Percentiles rank a stretch among this genome's conserved stretches.
phyloP scores from a whole-genome alignment of 1,140 invertebrate genomes.

The Pseudomyrmex flavicornis region DNA sequence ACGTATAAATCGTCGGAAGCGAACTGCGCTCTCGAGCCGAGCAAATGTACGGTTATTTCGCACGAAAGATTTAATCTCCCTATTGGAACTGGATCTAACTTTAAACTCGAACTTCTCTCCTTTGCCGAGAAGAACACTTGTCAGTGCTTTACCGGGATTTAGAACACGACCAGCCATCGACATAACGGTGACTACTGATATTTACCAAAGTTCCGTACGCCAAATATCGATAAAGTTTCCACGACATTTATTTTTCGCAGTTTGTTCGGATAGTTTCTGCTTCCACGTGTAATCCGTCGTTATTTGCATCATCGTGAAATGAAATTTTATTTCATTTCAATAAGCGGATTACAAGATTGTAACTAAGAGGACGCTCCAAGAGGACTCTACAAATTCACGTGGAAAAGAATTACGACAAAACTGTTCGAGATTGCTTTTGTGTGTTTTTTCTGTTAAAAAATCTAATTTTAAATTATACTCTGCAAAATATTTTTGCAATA shows the following conservation, averaged over 20 bases:
- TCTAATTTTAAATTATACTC: too few species aligned
- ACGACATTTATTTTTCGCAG: background rate
- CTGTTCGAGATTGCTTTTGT: too few species aligned
- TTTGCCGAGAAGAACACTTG: conserved; percentile 11
- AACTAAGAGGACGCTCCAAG: background rate
- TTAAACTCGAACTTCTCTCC: conserved; percentile 8
- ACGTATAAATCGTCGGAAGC: background rate
- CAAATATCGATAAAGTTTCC: background rate
- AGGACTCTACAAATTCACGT: too few species aligned
- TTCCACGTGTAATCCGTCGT: background rate
- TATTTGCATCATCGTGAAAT: background rate
- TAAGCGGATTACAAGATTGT: background rate
- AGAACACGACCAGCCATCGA: conserved; percentile 7
- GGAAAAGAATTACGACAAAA: too few species aligned
- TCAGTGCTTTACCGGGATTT: background rate
- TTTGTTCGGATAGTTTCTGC: background rate
- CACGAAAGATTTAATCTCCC: background rate
- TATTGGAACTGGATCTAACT: conserved; percentile 28
- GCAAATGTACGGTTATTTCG: conserved; percentile 38
- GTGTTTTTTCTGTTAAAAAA: too few species aligned
- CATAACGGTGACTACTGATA: conserved; percentile 15
- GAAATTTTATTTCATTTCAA: background rate
- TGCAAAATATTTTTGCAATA: too few species aligned
- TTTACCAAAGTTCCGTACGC: background rate
- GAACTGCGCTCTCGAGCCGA: background rate